Evolutionary conservation across 2,113 vertebrate genomes (phyloP).

Genomic region (Platycercus adscitus): DNA sequence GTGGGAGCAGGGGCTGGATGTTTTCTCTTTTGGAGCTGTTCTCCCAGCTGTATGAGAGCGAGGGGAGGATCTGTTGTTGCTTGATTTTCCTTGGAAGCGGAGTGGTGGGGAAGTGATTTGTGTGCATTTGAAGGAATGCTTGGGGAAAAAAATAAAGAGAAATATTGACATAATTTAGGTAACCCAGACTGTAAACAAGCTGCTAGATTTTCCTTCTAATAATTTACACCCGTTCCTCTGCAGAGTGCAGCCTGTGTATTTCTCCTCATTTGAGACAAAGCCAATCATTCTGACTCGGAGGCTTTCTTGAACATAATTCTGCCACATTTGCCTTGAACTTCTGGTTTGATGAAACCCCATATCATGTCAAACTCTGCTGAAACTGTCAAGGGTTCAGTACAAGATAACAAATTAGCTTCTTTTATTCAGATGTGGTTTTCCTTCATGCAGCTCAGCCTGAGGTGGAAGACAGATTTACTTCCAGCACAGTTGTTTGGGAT

Average conservation of each 20-base stretch:
- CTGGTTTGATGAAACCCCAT: neutral
- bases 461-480: neutral
- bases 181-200: conserved; percentile 31
- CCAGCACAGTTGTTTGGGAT: neutral
- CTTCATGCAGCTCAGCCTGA: neutral
- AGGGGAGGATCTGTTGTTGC: neutral
- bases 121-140: conserved; percentile 24
- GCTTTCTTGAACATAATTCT: neutral
- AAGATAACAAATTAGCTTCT: neutral
- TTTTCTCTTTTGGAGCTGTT: neutral
- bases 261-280: conserved; percentile 3
- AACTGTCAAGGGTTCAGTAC: neutral
- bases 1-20: neutral
- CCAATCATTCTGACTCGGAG: conserved; percentile 8
- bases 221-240: conserved; percentile 21
- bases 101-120: conserved; percentile 4
- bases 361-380: neutral
- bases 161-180: conserved; percentile 57
- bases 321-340: conserved; percentile 10
- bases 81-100: neutral
- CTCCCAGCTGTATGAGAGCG: neutral
- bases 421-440: neutral
- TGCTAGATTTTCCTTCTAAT: neutral
- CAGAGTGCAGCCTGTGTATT: neutral
- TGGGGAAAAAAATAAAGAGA: conserved; percentile 2